Evolutionary conservation across 2,797 vertebrate genomes (phyloP), one percentile per base, ranked within the genome.

Genomic region (Melanotaenia pygmaea): DNA sequence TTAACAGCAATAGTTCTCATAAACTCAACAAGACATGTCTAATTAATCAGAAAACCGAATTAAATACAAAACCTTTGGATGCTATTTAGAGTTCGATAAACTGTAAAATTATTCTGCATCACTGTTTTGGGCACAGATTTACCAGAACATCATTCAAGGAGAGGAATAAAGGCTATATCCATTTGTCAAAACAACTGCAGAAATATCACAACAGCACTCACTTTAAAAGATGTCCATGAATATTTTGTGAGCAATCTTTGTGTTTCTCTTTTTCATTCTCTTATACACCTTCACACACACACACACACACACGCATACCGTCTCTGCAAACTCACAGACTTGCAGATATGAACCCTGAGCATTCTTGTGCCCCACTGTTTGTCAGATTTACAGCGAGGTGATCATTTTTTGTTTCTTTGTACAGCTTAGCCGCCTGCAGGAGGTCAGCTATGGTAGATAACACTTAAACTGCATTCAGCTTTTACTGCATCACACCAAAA

Each of bases 401-500:
- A 86, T 88, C 85, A 47, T 72, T 72, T 78, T 62, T 32, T 57
- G 65, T 90, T 77, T 8, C 47, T 50, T 45, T 16, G 34, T 20
- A 69, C 81, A 78, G 59, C 43, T 64, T 0, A 45, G 12, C 47
- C 84, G 80, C 68, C 43, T 70, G 60, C 51, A 26, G 24, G 47
- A 8, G 20, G 2, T 22, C 40, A 47, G 1, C 71, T 26, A 59
- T 4, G 32, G 30, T 2, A 8, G 61, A 72, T 14, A 74, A 61
- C 72, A 56, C 78, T 77, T 80, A n/a, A 54, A 68, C 34, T 76
- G 63, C 65, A 20, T 64, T 77, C 40, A 71, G 58, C 28, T 78
- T 76, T 67, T 77, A 83, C 83, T 72, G 6, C 32, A 66, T 72
- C 76, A 80, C 77, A 76, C 82, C 79, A 47, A 74, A 59, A 28